Conservation (phyloP, 1,140 invertebrate genomes). For the Reticulitermes speratus region DNA sequence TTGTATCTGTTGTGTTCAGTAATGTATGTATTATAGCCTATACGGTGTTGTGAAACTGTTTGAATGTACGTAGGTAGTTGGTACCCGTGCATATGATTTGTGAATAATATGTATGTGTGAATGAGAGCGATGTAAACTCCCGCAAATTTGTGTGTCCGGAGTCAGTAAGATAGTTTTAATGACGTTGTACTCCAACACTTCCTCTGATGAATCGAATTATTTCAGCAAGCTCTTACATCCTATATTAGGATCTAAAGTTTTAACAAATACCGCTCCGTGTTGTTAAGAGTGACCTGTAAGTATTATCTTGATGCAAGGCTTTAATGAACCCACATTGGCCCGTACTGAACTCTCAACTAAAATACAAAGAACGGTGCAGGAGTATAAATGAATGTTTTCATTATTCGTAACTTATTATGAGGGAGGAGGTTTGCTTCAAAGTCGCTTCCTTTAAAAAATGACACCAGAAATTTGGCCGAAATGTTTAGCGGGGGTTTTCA, state of each 20-base stretch:
- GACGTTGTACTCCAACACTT: not conserved
- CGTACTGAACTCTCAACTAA: not conserved
- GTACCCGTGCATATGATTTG: not conserved
- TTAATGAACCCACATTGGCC: not conserved
- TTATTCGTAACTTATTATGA: too few relatives aligned
- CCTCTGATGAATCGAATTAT: not conserved
- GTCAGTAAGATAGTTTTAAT: not conserved
- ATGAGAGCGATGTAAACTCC: not conserved
- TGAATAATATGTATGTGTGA: not conserved
- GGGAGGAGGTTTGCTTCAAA: too few relatives aligned
- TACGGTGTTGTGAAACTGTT: slow-evolving; percentile 11
- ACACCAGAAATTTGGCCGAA: too few relatives aligned
- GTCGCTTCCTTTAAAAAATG: too few relatives aligned
- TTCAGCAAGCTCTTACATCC: not conserved
- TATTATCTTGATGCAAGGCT: not conserved
- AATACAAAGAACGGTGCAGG: not conserved
- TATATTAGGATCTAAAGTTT: not conserved
- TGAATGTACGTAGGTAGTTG: not conserved
- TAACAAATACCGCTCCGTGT: not conserved
- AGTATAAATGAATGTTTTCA: not conserved
- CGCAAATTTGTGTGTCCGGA: not conserved
- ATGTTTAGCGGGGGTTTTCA: too few relatives aligned
- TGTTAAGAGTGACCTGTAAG: not conserved
- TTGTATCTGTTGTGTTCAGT: not conserved
- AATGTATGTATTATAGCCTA: slow-evolving; percentile 3